These are phyloP conservation scores for Marmota flaviventris DNA, from an alignment of 2,113 vertebrate genomes.

Conservation along the genomic window DNA sequence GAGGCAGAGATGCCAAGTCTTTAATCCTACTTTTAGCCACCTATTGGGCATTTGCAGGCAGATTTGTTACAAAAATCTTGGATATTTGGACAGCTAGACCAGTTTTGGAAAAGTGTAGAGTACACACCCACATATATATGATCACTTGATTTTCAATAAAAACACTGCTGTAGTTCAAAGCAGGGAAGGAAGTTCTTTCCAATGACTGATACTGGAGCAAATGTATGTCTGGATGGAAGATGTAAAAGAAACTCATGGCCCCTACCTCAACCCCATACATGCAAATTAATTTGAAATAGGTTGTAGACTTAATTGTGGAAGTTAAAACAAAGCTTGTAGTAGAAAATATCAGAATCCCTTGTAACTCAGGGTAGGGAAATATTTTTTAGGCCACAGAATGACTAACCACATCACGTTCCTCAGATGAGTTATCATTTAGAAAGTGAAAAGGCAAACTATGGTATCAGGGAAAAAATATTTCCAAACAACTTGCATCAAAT, in stretches of 20 bases:
- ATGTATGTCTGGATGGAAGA: background rate
- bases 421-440: background rate
- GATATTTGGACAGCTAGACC: background rate
- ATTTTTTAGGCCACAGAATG: conserved; percentile 10
- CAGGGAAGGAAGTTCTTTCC: background rate
- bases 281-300: conserved; percentile 18
- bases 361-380: background rate
- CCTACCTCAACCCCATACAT: background rate
- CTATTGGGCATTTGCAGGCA: too few relatives aligned
- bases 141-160: conserved; percentile 54
- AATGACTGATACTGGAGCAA: background rate
- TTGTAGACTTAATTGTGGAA: conserved; percentile 3
- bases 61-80: background rate
- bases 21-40: too few relatives aligned
- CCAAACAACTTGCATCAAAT: background rate
- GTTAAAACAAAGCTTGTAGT: background rate
- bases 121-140: background rate
- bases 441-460: background rate
- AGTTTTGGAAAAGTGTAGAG: background rate
- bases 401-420: background rate
- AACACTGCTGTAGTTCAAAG: background rate
- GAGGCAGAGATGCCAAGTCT: too few relatives aligned
- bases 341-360: background rate
- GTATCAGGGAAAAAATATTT: conserved; percentile 18
- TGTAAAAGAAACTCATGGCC: background rate